Evolutionary conservation across 1,140 invertebrate genomes (phyloP), one percentile per base, ranked within the genome.

Genomic region (Eciton burchellii): DNA sequence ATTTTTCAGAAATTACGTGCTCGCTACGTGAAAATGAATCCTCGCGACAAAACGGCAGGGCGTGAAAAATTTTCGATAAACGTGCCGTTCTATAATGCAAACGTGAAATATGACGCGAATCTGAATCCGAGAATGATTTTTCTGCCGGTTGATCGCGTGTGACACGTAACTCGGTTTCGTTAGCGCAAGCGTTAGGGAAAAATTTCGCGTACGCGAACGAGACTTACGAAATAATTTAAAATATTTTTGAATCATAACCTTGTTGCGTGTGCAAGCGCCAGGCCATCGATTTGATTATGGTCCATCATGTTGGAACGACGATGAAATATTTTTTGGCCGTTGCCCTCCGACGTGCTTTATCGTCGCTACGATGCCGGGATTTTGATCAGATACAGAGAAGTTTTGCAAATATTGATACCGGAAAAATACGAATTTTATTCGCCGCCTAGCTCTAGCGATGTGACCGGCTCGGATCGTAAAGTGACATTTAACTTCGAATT

Each of bases 381-480:
- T 79, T 79, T 70, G 63, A 79, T 79, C 74, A 63, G 63, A 79
- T 70, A 79, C 49, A 79, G 63, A 79, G 63, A 79, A 79, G 74
- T 68, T 79, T 79, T 79, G 74, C 74, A 79, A 79, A 79, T 79
- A 79, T 79, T 79, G 74, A 68, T 79, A 57, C 52, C 62, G 74
- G 49, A 79, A 79, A 79, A 79, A 79, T 79, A 79, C 24, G 74
- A 79, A 70, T 79, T 79, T 79, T 62, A 79, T 79, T 79, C 63
- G 12, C 12, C 49, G 49, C 56, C 35, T 70, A 70, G n/a, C 41
- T 45, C n/a, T n/a, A n/a, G 43, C 35, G 49, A 45, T 70, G 74
- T 49, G 9, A 47, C 63, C 74, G 63, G 63, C 65, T 19, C 52
- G 63, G 52, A 79, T 70, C 49, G 74, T 56, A 79, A 79, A 79